A percentile compares a stretch with the other conserved stretches of the same genome.
These are phyloP conservation scores for Acestrorhynchus altus DNA, from an alignment of 2,797 vertebrate species.

Conservation along the genomic window DNA sequence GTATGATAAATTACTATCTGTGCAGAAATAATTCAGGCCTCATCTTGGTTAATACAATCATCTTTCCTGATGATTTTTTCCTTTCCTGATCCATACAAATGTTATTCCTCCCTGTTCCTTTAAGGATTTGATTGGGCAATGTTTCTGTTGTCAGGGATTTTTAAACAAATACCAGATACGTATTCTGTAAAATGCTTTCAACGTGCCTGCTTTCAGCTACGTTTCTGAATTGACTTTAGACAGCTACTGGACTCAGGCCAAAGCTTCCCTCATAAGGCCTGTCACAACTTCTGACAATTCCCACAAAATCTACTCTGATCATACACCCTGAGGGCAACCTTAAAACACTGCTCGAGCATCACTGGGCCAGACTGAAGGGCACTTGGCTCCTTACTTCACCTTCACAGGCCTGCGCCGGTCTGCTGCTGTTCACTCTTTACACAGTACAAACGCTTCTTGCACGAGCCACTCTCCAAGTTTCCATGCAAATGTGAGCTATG, in stretches of 20 bases:
- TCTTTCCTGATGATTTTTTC: background rate
- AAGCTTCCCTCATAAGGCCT: conserved; percentile 30
- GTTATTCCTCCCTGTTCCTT: background rate
- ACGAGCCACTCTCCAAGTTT: conserved; percentile 56
- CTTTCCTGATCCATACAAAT: no score
- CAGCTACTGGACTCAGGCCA: conserved; percentile 21
- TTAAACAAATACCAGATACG: conserved; percentile 32
- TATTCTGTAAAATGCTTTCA: conserved; percentile 17
- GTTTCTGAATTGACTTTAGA: conserved; percentile 35
- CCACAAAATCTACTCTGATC: conserved; percentile 25
- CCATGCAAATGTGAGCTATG: conserved; percentile 52
- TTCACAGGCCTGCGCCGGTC: conserved; percentile 32
- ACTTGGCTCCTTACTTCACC: conserved; percentile 26
- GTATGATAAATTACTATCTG: background rate
- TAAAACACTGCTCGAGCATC: conserved; percentile 5
- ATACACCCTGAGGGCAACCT: conserved; percentile 13
- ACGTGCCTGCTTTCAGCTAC: conserved; percentile 28
- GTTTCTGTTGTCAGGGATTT: conserved; percentile 37
- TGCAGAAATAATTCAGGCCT: background rate
- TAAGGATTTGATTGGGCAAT: conserved; percentile 15
- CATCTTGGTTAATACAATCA: background rate
- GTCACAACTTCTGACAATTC: conserved; percentile 32
- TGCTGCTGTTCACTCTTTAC: conserved; percentile 40
- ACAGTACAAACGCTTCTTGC: conserved; percentile 37
- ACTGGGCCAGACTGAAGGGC: conserved; percentile 5